Evolutionary conservation across 1,140 invertebrate species (phyloP), one percentile per base, ranked within the genome.

Genomic region (Zaprionus ornatus): DNA sequence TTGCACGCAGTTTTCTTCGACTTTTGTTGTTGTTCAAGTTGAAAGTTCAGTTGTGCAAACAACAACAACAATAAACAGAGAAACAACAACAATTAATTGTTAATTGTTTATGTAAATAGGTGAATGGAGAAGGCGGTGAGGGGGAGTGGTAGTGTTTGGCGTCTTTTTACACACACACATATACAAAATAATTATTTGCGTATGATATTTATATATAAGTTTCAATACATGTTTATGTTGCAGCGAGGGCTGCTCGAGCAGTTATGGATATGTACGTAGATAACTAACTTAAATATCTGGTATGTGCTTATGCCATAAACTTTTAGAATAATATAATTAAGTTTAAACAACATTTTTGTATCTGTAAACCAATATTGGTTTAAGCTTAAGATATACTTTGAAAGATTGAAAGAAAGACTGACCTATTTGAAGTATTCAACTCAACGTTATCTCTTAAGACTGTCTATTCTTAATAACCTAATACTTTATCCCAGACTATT

Each of bases 91-190:
- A 45, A 45, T 52, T 59, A 66, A 32, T 42, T 35, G 35, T 63
- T 78, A 81, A 70, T 74, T 75, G 79, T 75, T 77, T 79, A 70
- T 74, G 65, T 68, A 78, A 78, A 60, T 79, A 71, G 52, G 64
- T 17, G n/a, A 17, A 21, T 1, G 10, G 4, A 6, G 9, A 3
- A 1, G 45, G 19, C 19, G 12, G 19, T 4, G 45, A 10, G 10
- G 21, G 19, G 19, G 10, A n/a, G 40, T 7, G 21, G 3, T 19
- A 21, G 45, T 21, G 10, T 48, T 62, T 57, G 59, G 40, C 54
- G 63, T 45, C 35, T 52, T 63, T 76, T 82, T 60, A 87, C 63
- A 67, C 59, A 71, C 40, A 42, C 60, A 27, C 37, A 19, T 56
- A 61, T 56, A 60, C 56, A 73, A 42, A 32, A 50, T 45, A 82